These are phyloP conservation scores for Coenonympha glycerion DNA, from an alignment of 2,888 invertebrate genomes.

Conservation along the genomic window DNA sequence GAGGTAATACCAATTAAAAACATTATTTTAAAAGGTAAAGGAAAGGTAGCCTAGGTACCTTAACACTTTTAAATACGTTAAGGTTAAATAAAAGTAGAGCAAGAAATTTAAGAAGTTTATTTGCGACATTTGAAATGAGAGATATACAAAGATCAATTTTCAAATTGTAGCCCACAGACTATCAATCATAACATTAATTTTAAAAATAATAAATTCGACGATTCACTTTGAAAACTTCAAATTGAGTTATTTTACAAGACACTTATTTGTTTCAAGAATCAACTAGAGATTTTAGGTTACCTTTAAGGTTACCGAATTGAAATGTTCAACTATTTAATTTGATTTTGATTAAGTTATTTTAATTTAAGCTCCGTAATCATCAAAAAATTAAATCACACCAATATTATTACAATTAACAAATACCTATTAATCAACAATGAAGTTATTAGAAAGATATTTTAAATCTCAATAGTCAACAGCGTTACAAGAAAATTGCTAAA, in stretches of 20 bases:
- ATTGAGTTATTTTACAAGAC: slow-evolving; percentile 28
- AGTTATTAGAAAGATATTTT: slow-evolving; percentile 35
- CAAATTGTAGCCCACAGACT: slow-evolving; percentile 26
- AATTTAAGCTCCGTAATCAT: slow-evolving; percentile 29
- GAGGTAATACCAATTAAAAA: too few relatives aligned
- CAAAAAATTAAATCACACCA: slow-evolving; percentile 16
- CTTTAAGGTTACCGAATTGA: slow-evolving; percentile 1
- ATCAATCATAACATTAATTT: slow-evolving; percentile 22
- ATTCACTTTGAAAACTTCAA: slow-evolving; percentile 33
- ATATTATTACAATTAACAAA: slow-evolving; percentile 34
- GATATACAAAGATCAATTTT: slow-evolving; percentile 34
- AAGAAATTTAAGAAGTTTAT: slow-evolving; percentile 45
- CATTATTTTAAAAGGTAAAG: too few relatives aligned
- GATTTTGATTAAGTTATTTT: slow-evolving; percentile 33
- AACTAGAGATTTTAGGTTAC: neutral
- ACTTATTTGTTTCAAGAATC: slow-evolving; percentile 4
- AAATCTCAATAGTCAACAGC: slow-evolving; percentile 39
- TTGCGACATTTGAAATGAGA: slow-evolving; percentile 39
- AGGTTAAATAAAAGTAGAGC: slow-evolving; percentile 26
- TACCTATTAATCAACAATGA: slow-evolving; percentile 38
- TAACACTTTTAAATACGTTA: neutral
- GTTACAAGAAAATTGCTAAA: slow-evolving; percentile 43
- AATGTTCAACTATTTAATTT: slow-evolving; percentile 3
- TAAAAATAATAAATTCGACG: slow-evolving; percentile 51
- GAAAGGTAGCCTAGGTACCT: too few relatives aligned